Base-by-base conservation (phyloP, 2,797 vertebrate species). In the Schizopygopsis malacanthus region DNA sequence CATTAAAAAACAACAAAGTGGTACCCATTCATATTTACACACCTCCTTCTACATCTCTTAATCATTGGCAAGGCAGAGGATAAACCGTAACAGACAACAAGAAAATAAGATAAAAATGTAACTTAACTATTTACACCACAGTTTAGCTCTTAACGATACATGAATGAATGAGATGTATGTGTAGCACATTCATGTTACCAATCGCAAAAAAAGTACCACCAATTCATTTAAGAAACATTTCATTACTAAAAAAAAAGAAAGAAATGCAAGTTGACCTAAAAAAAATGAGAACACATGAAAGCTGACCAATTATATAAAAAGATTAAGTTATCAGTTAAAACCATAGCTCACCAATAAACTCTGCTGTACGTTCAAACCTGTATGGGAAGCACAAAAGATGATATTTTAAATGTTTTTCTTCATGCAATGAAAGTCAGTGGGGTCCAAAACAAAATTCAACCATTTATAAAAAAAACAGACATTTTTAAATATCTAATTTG, bases 231-330 rank as follows among this genome's bases (percentile, higher is more conserved):
- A 86, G 28, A 88, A 87, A 88, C 18, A 82, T 89, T 84, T n/a
- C 71, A 87, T 88, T 67, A 84, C 85, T 78, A 88, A 10, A 85
- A 61, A 67, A 89, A 89, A 10, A 85, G 87, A 81, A 13, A 45
- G 10, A 45, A 45, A 54, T 79, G 86, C 87, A 89, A 86, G 89
- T 92, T 80, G 85, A 88, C 85, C 90, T 92, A 87, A 86, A 79
- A 87, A 87, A 81, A 90, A 89, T 89, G 86, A 92, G 88, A 81
- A 83, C 41, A 85, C 82, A 52, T 78, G 86, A 91, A 91, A 54
- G 39, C 73, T 90, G 88, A 92, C 87, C 90, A 88, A 92, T 87
- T 50, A 20, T 83, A 88, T 91, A 79, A 84, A 91, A 90, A 83
- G 47, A 85, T 83, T 91, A 93, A 86, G 75, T 89, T 90, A 91